phyloP scores from a whole-genome alignment of 2,113 vertebrate genomes.

The Cynopterus brachyotis region DNA sequence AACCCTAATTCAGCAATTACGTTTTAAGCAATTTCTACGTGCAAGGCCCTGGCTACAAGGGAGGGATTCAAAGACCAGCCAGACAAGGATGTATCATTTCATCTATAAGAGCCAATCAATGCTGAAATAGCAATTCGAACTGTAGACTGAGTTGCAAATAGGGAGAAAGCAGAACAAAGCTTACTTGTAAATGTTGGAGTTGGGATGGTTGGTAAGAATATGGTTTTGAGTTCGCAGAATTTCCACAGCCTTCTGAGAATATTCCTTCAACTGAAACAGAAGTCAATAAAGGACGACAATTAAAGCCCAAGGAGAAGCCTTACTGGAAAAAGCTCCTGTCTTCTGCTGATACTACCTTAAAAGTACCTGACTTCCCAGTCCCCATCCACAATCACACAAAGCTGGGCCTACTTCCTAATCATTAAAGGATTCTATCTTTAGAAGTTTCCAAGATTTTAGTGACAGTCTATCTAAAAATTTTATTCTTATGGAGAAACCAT shows the following conservation, averaged over 20 bases:
- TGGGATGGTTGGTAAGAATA: conserved; percentile 98
- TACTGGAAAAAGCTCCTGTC: not conserved
- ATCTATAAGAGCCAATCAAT: not conserved
- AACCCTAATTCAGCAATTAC: not conserved
- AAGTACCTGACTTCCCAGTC: not conserved
- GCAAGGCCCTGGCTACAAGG: not conserved
- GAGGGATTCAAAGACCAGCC: not conserved
- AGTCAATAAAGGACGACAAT: not conserved
- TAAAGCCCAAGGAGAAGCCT: conserved; percentile 4
- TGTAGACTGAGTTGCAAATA: not conserved
- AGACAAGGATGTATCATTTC: not conserved
- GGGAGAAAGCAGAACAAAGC: conserved; percentile 62
- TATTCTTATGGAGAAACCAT: not conserved
- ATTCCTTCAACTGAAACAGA: conserved; percentile 92
- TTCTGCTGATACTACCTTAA: not conserved
- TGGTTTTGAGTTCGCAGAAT: conserved; percentile 97
- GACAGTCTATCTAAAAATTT: not conserved
- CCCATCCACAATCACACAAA: not conserved
- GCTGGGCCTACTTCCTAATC: not conserved
- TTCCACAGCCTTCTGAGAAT: conserved; percentile 98
- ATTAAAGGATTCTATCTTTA: not conserved
- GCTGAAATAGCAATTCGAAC: not conserved
- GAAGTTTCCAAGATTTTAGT: not conserved
- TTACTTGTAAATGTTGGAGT: conserved; percentile 99
- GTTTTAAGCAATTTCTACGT: not conserved